Evolutionary conservation across 2,888 invertebrate species (phyloP), one percentile per base, ranked within the genome.

Genomic region (Carpatolechia fugitivella): DNA sequence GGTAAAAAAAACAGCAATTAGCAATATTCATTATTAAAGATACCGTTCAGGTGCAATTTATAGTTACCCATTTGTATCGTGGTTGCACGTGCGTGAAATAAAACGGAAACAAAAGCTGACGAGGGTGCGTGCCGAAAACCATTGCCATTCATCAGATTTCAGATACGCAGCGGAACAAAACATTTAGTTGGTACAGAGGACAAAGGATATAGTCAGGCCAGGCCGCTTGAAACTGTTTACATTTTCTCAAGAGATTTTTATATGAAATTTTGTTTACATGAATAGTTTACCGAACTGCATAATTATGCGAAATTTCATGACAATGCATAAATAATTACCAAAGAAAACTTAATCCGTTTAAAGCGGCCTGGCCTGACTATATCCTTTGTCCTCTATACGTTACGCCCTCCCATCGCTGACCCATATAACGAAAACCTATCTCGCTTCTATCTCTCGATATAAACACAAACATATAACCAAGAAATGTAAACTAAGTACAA

Each of bases 61-160:
- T 33, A n/a, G 33, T 33, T 33, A 24, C 24, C 24, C 6, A 24
- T 24, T 24, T 24, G 24, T 24, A 8, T 8, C 10, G 5, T 10
- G 44, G 11, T 29, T n/a, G 44, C 44, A 44, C 7, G 44, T 29
- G 56, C 56, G 56, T 52, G 52, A 30, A 36, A 30, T 14, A 46
- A 36, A 31, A 33, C 30, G 18, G 11, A 18, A 24, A 16, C 18
- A 41, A 50, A 35, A 31, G 7, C 16, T 52, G 52, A 49, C 47
- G 41, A 35, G 56, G 53, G 56, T 56, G 44, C 56, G 54, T 54
- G 54, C 16, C 56, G 41, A 35, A 52, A 52, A 40, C 47, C 46
- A 56, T 56, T n/a, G 38, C 40, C n/a, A 55, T 49, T 13, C 14
- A 51, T 35, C 55, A 50, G 49, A 24, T 24, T 24, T 24, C 24